Evolutionary conservation across 2,113 vertebrate genomes (phyloP), one percentile per base, ranked within the genome.

Genomic region (Hemiprocne comata): DNA sequence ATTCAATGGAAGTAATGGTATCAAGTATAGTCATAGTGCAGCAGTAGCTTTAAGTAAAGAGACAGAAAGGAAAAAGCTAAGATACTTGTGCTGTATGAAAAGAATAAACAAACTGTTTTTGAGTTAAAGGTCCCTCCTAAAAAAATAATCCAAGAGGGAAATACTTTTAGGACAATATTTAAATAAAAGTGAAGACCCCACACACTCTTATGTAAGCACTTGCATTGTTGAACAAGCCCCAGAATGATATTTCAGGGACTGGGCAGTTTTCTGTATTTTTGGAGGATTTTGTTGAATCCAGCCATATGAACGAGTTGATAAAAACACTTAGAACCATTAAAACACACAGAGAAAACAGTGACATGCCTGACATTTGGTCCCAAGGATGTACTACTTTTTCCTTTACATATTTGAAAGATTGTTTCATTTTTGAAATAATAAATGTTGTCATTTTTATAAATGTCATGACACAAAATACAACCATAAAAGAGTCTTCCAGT

Each of bases 401-500:
- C 57, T 76, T 16, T 6, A 93, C 17, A 18, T 60, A 57, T 31
- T 21, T 86, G 34, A 74, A n/a, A 89, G 18, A 55, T 9, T 17
- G 29, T 36, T 92, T 76, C 8, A 76, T 60, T 90, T 94, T 54
- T 81, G 1, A 77, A 87, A 94, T 48, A 84, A 69, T 48, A 84
- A 66, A 90, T 93, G 38, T 38, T 86, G 85, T 64, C 26, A 64
- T 76, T 94, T 93, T 90, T 61, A 76, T 71, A 81, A 73, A 94
- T 76, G 31, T 60, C 25, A 85, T 50, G 50, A 83, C 69, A 87
- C 33, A 94, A 81, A 96, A 92, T 83, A 94, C 11, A 86, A 79
- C 46, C 79, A 73, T 89, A 93, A 86, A 95, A 91, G 34, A 87
- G 42, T 91, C 85, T 96, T 97, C 79, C 72, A 26, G 87, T 78